phyloP scores from a whole-genome alignment of 2,797 vertebrate species.

The Sebastes steindachneri region DNA sequence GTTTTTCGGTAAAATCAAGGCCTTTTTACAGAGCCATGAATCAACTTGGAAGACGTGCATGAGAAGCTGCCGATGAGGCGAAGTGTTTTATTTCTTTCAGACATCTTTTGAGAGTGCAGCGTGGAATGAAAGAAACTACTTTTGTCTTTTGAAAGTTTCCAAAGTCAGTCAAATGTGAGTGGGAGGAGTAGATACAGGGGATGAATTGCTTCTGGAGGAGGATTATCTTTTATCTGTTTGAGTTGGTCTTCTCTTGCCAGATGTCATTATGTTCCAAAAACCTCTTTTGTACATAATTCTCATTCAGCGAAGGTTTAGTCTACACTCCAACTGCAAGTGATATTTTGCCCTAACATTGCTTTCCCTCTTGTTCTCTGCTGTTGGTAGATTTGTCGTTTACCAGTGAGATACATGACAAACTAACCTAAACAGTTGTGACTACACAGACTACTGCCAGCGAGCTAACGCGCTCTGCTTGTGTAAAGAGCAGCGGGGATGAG shows the following conservation, averaged over 20 bases:
- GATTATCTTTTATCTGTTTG: conserved; percentile 20
- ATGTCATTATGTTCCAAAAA: conserved; percentile 5
- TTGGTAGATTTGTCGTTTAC: background rate
- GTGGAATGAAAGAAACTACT: conserved; percentile 23
- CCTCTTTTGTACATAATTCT: conserved; percentile 1
- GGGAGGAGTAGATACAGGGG: conserved; percentile 24
- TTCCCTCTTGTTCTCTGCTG: background rate
- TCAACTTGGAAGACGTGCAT: conserved; percentile 32
- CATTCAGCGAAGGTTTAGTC: background rate
- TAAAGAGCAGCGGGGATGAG: no score
- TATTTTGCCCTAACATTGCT: background rate
- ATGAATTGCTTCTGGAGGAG: conserved; percentile 15
- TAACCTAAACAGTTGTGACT: no score
- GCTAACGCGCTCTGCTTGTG: no score
- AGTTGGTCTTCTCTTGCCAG: conserved; percentile 11
- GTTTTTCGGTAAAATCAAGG: conserved; percentile 22
- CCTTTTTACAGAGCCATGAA: conserved; percentile 5
- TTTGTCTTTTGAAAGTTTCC: conserved; percentile 37
- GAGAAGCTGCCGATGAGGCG: conserved; percentile 31
- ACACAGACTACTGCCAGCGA: no score
- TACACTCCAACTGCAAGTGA: background rate
- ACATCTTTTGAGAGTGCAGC: conserved; percentile 1
- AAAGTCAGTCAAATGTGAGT: conserved; percentile 32
- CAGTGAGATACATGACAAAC: no score
- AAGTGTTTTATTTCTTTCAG: conserved; percentile 43